These are phyloP conservation scores for Lepidurus apus DNA, from an alignment of 1,140 invertebrate species.

Conservation along the genomic window DNA sequence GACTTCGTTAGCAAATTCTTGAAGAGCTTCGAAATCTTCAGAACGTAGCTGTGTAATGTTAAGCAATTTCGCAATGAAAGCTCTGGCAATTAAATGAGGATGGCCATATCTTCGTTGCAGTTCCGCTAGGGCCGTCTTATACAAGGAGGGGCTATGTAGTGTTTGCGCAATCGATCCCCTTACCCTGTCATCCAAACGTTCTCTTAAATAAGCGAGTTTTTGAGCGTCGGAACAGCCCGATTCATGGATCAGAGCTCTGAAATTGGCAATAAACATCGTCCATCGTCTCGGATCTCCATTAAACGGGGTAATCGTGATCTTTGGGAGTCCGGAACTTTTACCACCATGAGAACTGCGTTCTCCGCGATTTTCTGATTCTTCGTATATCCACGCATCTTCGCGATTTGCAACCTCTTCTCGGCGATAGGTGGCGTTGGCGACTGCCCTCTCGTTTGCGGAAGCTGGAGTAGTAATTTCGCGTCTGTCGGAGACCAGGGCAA, in stretches of 20 bases:
- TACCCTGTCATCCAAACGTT: background rate
- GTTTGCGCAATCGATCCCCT: background rate
- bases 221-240: conserved; percentile 20
- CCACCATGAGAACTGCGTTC: background rate
- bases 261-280: conserved; percentile 25
- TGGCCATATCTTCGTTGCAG: conserved; percentile 22
- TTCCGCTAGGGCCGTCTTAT: background rate
- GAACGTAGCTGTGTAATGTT: background rate
- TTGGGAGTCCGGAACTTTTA: background rate
- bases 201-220: conserved; percentile 14
- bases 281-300: conserved; percentile 20
- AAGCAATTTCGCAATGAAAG: background rate
- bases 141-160: conserved; percentile 23
- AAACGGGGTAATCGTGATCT: conserved; percentile 16
- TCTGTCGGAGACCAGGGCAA: background rate
- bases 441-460: background rate
- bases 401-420: background rate
- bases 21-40: conserved; percentile 23
- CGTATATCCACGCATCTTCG: conserved; percentile 2
- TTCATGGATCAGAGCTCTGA: conserved; percentile 25
- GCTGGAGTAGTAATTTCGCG: too few relatives aligned
- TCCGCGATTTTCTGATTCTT: background rate
- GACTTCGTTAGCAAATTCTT: background rate
- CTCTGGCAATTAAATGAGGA: background rate
- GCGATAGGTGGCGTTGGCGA: background rate